Conservation (phyloP, 2,888 invertebrate species). For the Mechanitis mazaeus region DNA sequence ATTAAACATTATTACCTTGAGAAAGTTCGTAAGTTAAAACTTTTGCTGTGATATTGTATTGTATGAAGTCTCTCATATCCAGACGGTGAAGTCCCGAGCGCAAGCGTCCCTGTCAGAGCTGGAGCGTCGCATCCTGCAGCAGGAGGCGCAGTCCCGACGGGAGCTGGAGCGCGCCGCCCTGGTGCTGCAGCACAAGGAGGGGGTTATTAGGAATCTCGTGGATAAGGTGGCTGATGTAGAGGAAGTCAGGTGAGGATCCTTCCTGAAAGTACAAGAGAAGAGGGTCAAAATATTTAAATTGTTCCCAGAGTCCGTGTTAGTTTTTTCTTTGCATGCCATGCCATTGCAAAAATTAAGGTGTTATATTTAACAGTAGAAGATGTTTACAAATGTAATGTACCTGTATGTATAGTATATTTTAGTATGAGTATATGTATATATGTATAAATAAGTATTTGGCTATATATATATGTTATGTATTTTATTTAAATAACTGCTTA, state of each 20-base stretch:
- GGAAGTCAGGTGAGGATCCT: conserved; percentile 52
- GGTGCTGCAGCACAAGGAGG: conserved; percentile 62
- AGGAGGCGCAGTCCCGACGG: conserved; percentile 56
- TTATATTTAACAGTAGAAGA: too few relatives aligned
- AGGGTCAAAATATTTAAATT: neutral
- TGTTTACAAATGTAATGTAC: too few relatives aligned
- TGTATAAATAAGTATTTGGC: too few relatives aligned
- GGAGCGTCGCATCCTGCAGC: conserved; percentile 66
- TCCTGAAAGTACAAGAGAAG: neutral
- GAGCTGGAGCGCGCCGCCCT: conserved; percentile 57
- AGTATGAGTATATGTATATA: too few relatives aligned
- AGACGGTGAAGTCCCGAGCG: conserved; percentile 71
- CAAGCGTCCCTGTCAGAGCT: conserved; percentile 66
- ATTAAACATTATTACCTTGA: too few relatives aligned
- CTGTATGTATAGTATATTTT: too few relatives aligned
- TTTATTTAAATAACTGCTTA: too few relatives aligned
- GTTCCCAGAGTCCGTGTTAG: too few relatives aligned
- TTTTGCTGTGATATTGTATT: neutral
- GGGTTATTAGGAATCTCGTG: conserved; percentile 62
- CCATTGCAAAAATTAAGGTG: too few relatives aligned
- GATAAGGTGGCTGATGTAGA: conserved; percentile 69
- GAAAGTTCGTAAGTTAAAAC: too few relatives aligned
- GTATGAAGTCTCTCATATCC: neutral
- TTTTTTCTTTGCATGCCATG: too few relatives aligned
- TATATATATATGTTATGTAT: too few relatives aligned